Base-by-base conservation (phyloP, 37 sponge, comb jelly and placozoan genomes). In the Aplysina aerophoba region DNA sequence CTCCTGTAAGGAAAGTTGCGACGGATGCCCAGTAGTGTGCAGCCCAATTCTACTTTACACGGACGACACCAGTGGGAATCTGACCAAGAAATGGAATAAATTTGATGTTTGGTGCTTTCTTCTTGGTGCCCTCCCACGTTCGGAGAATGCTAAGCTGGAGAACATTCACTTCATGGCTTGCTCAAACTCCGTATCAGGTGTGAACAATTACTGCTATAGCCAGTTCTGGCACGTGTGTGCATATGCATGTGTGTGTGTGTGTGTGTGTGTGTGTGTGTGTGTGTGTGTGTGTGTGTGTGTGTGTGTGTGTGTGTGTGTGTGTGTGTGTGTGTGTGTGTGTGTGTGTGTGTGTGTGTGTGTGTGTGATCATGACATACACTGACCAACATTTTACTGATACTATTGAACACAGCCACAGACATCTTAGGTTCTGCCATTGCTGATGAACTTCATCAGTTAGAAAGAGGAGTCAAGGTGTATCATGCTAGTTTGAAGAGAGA, bases 21-120 rank as follows among this genome's bases (percentile, higher is more conserved):
- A 61, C 22, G 38, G 82, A 34, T 34, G 22, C 35, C 82, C 65
- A 37, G 82, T 82, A 11, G 37, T 63, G 22, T 62, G 60, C 64
- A 15, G 60, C n/a, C 82, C 82, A 34, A 25, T 82, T 33, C 33
- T 82, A 15, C 39, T 82, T 21, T 82, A 63, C 82, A 41, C 82
- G 0, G 82, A 82, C 22, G 82, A 82, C 40, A 82, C 82, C 24
- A 82, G 82, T 33, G 82, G 82, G 12, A 82, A 82, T 50, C 62
- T 36, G 40, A 62, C 82, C 20, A 82, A 82, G 82, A 61, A 63
- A 36, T 82, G 82, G 82, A 82, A 82, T 24, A 82, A 82, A 40
- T 82, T 82, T 83, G 69, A 83, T n/a, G 35, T 35, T 27, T 82
- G 82, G 82, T 60, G 40, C 36, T 15, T 83, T 20, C 15, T 67